Base-by-base conservation (phyloP, 2,113 vertebrate genomes). In the Corythornis madagascariensis region DNA sequence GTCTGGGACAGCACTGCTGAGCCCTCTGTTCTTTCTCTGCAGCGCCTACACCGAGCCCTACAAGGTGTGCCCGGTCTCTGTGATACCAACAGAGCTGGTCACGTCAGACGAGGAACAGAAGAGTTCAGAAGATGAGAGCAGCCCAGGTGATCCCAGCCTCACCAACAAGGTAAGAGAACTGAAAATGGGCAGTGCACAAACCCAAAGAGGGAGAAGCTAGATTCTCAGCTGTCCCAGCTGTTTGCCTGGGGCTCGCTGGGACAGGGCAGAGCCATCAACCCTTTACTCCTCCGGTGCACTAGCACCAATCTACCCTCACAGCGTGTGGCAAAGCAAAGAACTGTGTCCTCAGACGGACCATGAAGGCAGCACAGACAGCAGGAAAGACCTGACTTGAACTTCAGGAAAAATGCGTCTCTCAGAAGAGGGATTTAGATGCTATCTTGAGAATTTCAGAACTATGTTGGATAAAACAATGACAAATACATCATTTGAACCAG, bases 21-120 rank as follows among this genome's bases (percentile, higher is more conserved):
- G 38, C 38, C 38, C 38, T 38, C 42, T 85, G 38, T 71, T 94
- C 57, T 71, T 45, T 86, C 33, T 86, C 50, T 80, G 21, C 97
- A 99, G 99, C 90, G 98, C 99, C 94, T 99, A 99, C 96, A 99
- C 99, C 0, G 99, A 99, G 96, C 99, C 99, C 45, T 99, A 99
- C 96, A 99, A 98, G 53, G 97, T 99, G 69, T 98, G 98, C 85
- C 95, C 98, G 5, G 76, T 98, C 79, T 97, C 98, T 7, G 93
- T 89, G 16, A 91, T 96, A 53, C 96, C 97, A 13, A 95, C 96
- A 48, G 96, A 97, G 90, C 92, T 95, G 17, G 5, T 96, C 61
- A 89, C 96, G 3, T 93, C 98, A 1, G 99, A 99, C 6, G 99
- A 99, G 82, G 99, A 99, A 86, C 98, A 98, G 11, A 98, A 98